Evolutionary conservation across 2,797 vertebrate genomes (phyloP), one percentile per base, ranked within the genome.

Genomic region (Kryptolebias ocellatus): DNA sequence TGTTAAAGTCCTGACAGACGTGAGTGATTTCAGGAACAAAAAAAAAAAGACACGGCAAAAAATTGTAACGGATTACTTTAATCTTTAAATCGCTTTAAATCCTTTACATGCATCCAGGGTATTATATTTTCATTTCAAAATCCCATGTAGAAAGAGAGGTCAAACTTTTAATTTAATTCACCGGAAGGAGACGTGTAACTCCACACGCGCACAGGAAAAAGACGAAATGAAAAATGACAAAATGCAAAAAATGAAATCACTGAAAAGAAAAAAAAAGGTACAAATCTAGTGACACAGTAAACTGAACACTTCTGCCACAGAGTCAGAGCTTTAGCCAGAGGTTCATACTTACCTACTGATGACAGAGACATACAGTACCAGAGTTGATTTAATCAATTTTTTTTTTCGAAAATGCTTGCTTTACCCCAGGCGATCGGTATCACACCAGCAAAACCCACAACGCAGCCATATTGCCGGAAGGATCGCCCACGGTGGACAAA

Each of bases 321-420:
- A 64, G 69, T 67, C 83, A 67, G 58, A 76, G 86, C 84, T 86
- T 66, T 55, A 85, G 87, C 89, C 85, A 24, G 79, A 56, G 68
- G 72, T 79, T 75, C 83, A 78, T 73, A 89, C 87, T 86, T 83
- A 81, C 83, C 76, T 80, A 81, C 69, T 81, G 85, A 84, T 79
- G 79, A 78, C 74, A 78, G 75, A 72, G 66, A 83, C 72, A 83
- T 80, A 39, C 37, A 39, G 37, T 39, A 80, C 78, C 67, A 50
- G 60, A 67, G 78, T 87, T 90, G 88, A 89, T 91, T 89, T 91
- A 86, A 93, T 93, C 81, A 83, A 87, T 89, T 90, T 90, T 83
- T 88, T 90, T 90, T 90, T 84, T 28, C 81, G 79, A 91, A 89
- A 86, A 87, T 90, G 86, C 87, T 88, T 89, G 84, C 78, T 78